Evolutionary conservation across 30 jellyfish, hydroid and myxozoan species (phyloP).

Genomic region (Aurelia coerulea): DNA sequence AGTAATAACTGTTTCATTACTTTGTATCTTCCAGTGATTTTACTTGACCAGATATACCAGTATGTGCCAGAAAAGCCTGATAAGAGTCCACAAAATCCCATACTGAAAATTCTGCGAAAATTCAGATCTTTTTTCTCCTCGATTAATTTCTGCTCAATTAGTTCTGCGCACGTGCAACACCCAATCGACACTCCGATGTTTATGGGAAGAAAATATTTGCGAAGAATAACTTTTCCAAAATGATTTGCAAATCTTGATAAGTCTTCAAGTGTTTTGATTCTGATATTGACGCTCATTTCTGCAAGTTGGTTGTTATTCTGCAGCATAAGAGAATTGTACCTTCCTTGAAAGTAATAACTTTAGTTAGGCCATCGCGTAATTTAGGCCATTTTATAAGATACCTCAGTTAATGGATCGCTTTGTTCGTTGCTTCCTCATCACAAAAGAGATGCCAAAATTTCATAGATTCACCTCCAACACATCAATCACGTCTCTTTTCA

Average conservation of each 20-base stretch:
- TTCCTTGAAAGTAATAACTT: too few relatives aligned
- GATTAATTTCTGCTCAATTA: conserved; percentile 57
- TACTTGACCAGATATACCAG: conserved; percentile 59
- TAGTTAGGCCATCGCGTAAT: too few relatives aligned
- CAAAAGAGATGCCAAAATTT: too few relatives aligned
- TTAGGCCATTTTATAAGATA: too few relatives aligned
- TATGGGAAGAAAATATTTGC: conserved; percentile 35
- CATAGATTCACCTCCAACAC: too few relatives aligned
- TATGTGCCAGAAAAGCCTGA: conserved; percentile 68
- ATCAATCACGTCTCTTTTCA: too few relatives aligned
- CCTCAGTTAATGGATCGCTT: too few relatives aligned
- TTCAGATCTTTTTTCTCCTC: conserved; percentile 20
- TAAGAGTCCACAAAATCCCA: conserved; percentile 59
- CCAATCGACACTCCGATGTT: conserved; percentile 55
- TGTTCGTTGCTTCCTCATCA: too few relatives aligned
- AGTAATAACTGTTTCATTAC: conserved; percentile 44
- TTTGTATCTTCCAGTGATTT: conserved; percentile 28
- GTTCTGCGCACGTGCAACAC: conserved; percentile 68
- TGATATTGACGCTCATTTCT: conserved; percentile 52
- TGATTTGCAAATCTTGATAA: conserved; percentile 39
- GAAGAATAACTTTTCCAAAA: conserved; percentile 26
- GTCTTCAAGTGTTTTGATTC: conserved; percentile 55
- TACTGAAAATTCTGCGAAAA: conserved; percentile 45
- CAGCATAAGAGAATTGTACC: too few relatives aligned
- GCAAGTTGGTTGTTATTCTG: neutral